Conservation (phyloP, 2,113 vertebrate genomes). For the Drymodes brunneopygia region DNA sequence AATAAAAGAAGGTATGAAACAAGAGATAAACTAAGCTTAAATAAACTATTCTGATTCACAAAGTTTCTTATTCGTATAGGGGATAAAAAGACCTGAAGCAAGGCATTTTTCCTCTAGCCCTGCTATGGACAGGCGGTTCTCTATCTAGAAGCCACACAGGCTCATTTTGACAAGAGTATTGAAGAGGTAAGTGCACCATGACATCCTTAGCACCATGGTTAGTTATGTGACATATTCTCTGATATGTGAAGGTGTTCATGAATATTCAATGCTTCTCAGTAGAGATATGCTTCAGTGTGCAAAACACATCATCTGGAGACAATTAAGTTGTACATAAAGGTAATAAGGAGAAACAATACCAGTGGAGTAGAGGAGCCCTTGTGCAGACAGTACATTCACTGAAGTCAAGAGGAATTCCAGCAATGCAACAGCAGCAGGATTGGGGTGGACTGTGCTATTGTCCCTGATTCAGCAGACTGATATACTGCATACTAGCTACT, state of each 20-base stretch:
- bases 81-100: not conserved
- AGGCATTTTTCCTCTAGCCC: not conserved
- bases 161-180: not conserved
- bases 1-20: not conserved
- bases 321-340: not conserved
- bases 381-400: not conserved
- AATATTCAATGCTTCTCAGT: not conserved
- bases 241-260: not conserved
- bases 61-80: not conserved
- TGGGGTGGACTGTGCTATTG: not conserved
- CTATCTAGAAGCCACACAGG: not conserved
- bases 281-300: not conserved
- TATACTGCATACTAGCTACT: not conserved
- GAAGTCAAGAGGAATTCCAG: not conserved
- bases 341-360: not conserved
- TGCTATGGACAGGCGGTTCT: not conserved
- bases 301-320: not conserved
- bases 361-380: not conserved
- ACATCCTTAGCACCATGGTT: not conserved
- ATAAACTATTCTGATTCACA: not conserved
- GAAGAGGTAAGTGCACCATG: not conserved
- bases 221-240: not conserved
- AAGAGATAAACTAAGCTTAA: not conserved
- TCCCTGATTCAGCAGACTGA: not conserved
- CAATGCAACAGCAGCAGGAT: not conserved